Percentiles rank a stretch among this genome's conserved stretches.
phyloP scores from a whole-genome alignment of 1,140 invertebrate genomes.

The Penaeus japonicus region DNA sequence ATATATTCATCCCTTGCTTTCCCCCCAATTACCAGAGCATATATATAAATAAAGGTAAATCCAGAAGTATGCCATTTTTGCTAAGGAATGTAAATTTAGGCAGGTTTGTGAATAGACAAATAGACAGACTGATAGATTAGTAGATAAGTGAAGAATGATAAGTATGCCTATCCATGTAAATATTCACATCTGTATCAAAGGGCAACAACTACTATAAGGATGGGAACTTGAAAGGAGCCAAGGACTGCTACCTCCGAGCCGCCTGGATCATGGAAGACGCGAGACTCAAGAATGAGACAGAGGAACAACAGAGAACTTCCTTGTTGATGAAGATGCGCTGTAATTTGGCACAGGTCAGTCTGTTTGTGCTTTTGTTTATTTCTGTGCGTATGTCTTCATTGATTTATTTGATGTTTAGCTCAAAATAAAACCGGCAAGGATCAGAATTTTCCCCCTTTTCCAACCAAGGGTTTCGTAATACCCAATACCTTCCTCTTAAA shows the following conservation, averaged over 20 bases:
- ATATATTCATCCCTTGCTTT: no score
- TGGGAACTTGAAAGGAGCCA: not conserved
- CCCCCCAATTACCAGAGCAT: no score
- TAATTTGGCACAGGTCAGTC: conserved; percentile 9
- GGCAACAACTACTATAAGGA: not conserved
- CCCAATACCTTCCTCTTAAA: no score
- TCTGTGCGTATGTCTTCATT: not conserved
- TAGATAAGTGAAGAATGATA: no score
- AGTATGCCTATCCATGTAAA: no score
- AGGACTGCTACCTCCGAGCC: not conserved
- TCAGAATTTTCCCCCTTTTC: not conserved
- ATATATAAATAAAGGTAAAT: no score
- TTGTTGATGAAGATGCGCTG: not conserved
- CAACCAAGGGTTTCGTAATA: no score
- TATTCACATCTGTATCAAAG: not conserved
- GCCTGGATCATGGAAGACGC: conserved; percentile 17
- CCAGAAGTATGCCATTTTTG: no score
- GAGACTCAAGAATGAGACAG: not conserved
- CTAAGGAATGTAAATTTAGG: no score
- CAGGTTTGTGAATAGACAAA: no score
- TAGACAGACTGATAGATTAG: no score
- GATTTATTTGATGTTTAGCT: not conserved
- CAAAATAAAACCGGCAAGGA: no score
- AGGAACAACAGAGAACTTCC: not conserved
- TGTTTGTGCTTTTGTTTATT: not conserved